Base-by-base conservation (phyloP, 2,888 invertebrate genomes). In the Epinotia nisella region DNA sequence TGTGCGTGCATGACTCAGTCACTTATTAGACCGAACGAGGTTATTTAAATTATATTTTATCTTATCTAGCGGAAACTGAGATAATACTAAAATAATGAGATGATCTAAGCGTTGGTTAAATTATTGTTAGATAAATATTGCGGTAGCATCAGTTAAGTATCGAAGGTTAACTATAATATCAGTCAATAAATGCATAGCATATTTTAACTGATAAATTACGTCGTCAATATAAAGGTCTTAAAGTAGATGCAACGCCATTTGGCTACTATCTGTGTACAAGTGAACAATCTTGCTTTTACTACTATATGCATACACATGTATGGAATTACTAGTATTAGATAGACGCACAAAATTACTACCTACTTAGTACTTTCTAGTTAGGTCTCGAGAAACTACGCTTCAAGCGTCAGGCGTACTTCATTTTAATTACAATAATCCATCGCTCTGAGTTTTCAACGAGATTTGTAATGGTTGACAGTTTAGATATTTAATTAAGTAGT, bases 341-440 rank as follows among this genome's bases (percentile, higher is more conserved):
- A 69, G 73, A 73, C 73, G 73, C 73, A 72, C 72, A 69, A 73
- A 73, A 73, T 73, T 64, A 73, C 73, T 73, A 53, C 68, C 73
- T 73, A 53, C 68, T 53, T 69, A 64, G 73, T 69, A 64, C 68
- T 69, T 73, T 73, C 73, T 69, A 64, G 68, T 64, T 58, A 69
- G 58, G 64, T 41, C 73, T 59, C 10, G 13, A 62, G 73, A 73
- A 69, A 69, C 64, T 73, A 69, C 64, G 69, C 69, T 73, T 69
- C 19, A 68, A 73, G 69, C 69, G 64, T 69, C 19, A 68, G 69
- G 64, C 68, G 72, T 58, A 61, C 35, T 61, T 67, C 39, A 49
- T 68, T 68, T 69, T 73, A 73, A 73, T 69, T 69, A 59, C 29
- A 53, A 64, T 73, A 64, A 64, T 73, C 51, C 56, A 39, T n/a